phyloP scores from a whole-genome alignment of 2,797 vertebrate species.

The Mormyrops boulengeri region DNA sequence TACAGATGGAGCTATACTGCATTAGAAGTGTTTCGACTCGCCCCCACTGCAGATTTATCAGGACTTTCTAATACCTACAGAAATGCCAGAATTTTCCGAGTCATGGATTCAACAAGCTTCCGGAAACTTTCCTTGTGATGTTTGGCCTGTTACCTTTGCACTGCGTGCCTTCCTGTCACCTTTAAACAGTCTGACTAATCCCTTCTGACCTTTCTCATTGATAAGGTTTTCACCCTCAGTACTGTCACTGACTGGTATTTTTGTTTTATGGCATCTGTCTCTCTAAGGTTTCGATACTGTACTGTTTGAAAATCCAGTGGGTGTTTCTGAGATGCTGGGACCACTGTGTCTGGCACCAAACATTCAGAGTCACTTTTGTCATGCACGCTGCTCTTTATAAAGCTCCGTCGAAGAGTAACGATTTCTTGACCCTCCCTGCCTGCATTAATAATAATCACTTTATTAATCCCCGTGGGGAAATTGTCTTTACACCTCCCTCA shows the following conservation, averaged over 20 bases:
- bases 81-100: background rate
- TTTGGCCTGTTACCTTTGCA: background rate
- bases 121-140: background rate
- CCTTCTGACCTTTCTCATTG: background rate
- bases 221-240: background rate
- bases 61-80: background rate
- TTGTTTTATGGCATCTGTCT: background rate
- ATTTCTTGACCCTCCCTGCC: background rate
- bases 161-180: background rate
- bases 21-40: background rate
- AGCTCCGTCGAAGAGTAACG: background rate
- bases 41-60: background rate
- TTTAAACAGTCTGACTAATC: background rate
- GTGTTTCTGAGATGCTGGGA: background rate
- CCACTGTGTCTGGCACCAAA: background rate
- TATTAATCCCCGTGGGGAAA: too few species aligned
- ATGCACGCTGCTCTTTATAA: background rate
- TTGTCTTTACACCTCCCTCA: too few species aligned
- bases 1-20: background rate
- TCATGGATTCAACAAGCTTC: background rate
- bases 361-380: background rate
- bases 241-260: background rate
- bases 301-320: background rate
- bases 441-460: background rate
- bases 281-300: background rate